These are phyloP conservation scores for Eurois occulta DNA, from an alignment of 2,888 invertebrate genomes.

Conservation along the genomic window DNA sequence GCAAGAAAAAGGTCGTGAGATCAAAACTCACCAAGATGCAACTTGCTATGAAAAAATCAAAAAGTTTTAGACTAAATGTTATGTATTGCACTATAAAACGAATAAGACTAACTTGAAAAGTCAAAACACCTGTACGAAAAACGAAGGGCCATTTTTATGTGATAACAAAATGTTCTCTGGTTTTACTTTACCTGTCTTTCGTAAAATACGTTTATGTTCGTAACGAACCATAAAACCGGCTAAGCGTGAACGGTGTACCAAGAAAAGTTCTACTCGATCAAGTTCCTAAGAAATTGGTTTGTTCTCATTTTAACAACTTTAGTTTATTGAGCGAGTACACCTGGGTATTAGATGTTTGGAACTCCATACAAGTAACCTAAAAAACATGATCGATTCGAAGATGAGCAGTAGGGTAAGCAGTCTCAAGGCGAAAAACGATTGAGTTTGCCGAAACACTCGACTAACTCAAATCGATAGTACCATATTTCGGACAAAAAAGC, in stretches of 20 bases:
- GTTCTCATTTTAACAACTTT: conserved; percentile 37
- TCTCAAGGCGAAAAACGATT: neutral
- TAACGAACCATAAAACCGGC: conserved; percentile 66
- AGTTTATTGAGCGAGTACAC: neutral
- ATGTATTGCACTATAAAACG: neutral
- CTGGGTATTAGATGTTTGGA: neutral
- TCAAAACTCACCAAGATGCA: neutral
- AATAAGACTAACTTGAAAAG: neutral
- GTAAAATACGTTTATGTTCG: conserved; percentile 66
- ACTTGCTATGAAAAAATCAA: neutral
- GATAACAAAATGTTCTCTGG: conserved; percentile 36
- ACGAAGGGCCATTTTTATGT: conserved; percentile 27
- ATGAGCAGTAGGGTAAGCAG: neutral
- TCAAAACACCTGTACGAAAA: neutral
- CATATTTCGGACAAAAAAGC: neutral
- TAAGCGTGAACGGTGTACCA: conserved; percentile 60
- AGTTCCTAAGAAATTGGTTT: conserved; percentile 64
- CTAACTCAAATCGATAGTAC: neutral
- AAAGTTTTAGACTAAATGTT: too few relatives aligned
- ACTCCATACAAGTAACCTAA: neutral
- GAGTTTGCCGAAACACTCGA: neutral
- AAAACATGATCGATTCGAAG: neutral
- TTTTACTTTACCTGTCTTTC: conserved; percentile 26
- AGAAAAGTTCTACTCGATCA: conserved; percentile 63
- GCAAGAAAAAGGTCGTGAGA: neutral